Evolutionary conservation across 2,797 vertebrate species (phyloP), one percentile per base, ranked within the genome.

Genomic region (Lithobates sylvaticus): DNA sequence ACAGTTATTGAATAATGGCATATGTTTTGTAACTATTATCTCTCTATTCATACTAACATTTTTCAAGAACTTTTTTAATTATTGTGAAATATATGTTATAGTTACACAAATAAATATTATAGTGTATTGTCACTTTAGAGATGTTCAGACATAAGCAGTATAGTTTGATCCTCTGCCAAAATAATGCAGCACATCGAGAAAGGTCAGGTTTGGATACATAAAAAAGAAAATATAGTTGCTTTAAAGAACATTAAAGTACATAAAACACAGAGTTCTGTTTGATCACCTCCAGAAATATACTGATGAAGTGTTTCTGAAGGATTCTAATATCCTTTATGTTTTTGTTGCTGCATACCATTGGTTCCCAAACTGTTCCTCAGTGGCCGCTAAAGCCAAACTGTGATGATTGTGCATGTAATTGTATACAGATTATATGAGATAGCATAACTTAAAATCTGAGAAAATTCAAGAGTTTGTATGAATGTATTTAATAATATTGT

Each of bases 151-250:
- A 47, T 27, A 34, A 29, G n/a, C 61, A 65, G 42, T 32, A 79
- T 9, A 15, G 16, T 50, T 47, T 79, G 15, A 47, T 26, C 36
- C 44, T 15, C 64, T 78, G 39, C 36, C 39, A 78, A 78, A 68
- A 23, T 67, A 42, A 78, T 6, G 26, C 15, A 67, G 76, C 23
- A 27, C 54, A 39, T 77, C 36, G 23, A 78, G 61, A 69, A 69
- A 69, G 65, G 77, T 69, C 65, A 69, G 42, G 23, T 26, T 10
- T 69, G 42, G 36, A 44, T 79, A 69, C 65, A 68, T 69, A 39
- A 79, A 78, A 50, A 61, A 61, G 29, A 21, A 78, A 77, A 64
- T 67, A 67, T 65, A 67, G n/a, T 42, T 27, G 13, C 58, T 42
- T 78, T 23, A 26, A 44, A 68, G 34, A 16, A 44, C 15, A 78